Base-by-base conservation (phyloP, 2,113 vertebrate genomes). In the Anolis carolinensis region DNA sequence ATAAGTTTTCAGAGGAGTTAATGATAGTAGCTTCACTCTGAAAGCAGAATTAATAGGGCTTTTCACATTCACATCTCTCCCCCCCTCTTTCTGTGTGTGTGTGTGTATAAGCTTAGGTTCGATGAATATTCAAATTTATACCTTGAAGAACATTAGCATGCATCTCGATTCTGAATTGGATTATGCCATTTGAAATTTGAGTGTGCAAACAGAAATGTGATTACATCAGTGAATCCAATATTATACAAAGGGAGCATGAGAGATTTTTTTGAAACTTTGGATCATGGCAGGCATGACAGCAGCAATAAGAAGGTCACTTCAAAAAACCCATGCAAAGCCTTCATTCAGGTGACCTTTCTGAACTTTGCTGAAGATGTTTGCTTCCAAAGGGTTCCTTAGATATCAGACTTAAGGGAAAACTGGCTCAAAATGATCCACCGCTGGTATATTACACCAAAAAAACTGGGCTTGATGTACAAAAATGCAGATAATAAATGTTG, bases 41-140 rank as follows among this genome's bases (percentile, higher is more conserved):
- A 80, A 86, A 44, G 30, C 44, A 81, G 73, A 86, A 81, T 80
- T 73, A 81, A 86, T 79, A 65, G 52, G 52, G n/a, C 39, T 86
- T 86, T 62, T 62, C 78, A 81, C 50, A 81, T 86, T 81, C 73
- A 52, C 70, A 86, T 86, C 73, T 67, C 16, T 18, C 34, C 9
- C 21, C 21, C 62, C 11, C 52, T 2, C 10, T 70, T 4, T 81
- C 27, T 18, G 34, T 20, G 55, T 30, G 62, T 23, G 62, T 23
- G 52, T 2, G 18, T 55, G 30, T 13, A 13, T 82, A 70, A 44
- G 27, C 14, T 32, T 62, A n/a, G 20, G 84, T 80, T 80, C 63
- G 68, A 86, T 73, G 68, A 80, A 80, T 80, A 39, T 52, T 32
- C 68, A 63, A 62, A 73, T 80, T 80, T 72, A 9, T 36, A 50